Base-by-base conservation (phyloP, 2,888 invertebrate genomes). In the Labia minor region DNA sequence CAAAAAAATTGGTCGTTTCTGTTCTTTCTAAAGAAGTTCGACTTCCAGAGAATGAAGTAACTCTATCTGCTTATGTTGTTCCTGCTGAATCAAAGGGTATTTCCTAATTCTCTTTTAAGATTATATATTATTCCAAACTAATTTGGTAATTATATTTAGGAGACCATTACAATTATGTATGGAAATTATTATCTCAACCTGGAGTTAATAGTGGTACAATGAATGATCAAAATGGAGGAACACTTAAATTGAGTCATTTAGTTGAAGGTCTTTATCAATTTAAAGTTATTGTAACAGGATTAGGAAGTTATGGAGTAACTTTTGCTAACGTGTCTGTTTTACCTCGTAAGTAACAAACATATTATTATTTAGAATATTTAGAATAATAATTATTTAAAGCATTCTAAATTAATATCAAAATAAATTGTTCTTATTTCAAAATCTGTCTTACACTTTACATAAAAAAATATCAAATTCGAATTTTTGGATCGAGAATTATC, bases 271-370 rank as follows among this genome's bases (percentile, higher is more conserved):
- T 91, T 67, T 96, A 95, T 77, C 86, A 86, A 8, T 95, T 96
- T 76, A 92, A 92, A 77, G 87, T 87, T 2, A 86, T 86, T 1
- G 95, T 94, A 0, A 90, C 88, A n/a, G 89, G 88, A 6, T 85
- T 86, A 0, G 84, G 82, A 71, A 85, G 87, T 0, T 89, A 86
- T 73, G 92, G 92, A 1, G 90, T 90, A 75, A 87, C 90, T 0
- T 86, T 86, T 72, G 94, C 92, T 0, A 95, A 95, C 76, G 91
- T 96, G 1, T 93, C 92, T 0, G 95, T 96, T 14, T 75, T 89
- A 72, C 91, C 94, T 69, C 81, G 84, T 85, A 72, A 75, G 77
- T 75, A 64, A 37, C 14, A 26, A 26, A 26, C n/a, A n/a, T 26
- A 26, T 26, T 26, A 26, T 26, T 8, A n/a, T 26, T 26, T 26